phyloP scores from a whole-genome alignment of 2,888 invertebrate species.

The Fragum fragum region DNA sequence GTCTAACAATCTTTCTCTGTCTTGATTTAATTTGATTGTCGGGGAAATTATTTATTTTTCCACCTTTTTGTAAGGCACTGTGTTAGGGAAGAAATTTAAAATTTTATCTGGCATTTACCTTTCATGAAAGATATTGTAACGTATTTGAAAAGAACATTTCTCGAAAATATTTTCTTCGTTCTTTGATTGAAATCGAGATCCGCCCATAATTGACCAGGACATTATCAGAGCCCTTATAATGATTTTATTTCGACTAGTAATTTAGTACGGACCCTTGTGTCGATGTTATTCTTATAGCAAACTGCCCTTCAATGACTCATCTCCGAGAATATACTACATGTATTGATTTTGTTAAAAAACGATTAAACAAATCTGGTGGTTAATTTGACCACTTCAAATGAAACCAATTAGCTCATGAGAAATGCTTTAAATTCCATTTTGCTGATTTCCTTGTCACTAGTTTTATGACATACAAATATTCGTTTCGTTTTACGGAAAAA shows the following conservation, averaged over 20 bases:
- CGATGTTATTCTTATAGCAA: no score
- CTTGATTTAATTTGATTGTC: constrained; percentile 5
- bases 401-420: constrained; percentile 9
- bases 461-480: no score
- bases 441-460: no score
- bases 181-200: no score
- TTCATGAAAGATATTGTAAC: no score
- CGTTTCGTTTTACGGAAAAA: no score
- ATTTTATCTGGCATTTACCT: neutral
- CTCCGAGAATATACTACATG: neutral
- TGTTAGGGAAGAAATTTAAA: neutral
- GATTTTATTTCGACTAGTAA: no score
- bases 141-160: no score
- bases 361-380: neutral
- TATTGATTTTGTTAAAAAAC: neutral
- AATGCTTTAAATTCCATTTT: neutral
- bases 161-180: no score
- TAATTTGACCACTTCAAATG: constrained; percentile 9
- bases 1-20: neutral
- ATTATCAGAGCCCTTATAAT: no score
- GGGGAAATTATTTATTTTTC: neutral
- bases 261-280: no score
- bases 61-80: neutral
- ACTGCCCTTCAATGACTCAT: neutral
- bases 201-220: no score